Base-by-base conservation (phyloP, 2,113 vertebrate genomes). In the Chroicocephalus ridibundus region DNA sequence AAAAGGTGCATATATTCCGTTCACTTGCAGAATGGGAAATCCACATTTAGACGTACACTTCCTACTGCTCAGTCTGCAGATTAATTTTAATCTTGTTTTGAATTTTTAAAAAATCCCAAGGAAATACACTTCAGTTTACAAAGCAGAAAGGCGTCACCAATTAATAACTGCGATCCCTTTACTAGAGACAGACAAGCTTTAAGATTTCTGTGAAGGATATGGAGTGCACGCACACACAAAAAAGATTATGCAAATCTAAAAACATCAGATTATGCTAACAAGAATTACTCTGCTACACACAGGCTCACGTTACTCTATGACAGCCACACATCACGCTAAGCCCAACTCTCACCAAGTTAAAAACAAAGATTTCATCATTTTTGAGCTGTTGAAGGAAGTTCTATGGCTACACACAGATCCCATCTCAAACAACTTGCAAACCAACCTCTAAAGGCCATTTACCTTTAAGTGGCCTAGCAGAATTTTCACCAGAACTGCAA, bases 201-300 rank as follows among this genome's bases (percentile, higher is more conserved):
- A 77, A 91, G 70, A 36, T n/a, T 86, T 87, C 58, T 90, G 34
- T 80, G 70, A 90, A 94, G 54, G 76, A 79, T 84, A 93, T 2
- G 17, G 36, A 91, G 18, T 13, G 18, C 47, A 26, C 5, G 13
- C 11, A 82, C 36, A 62, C 36, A 70, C 20, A 82, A 3, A 80
- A 54, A 93, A 90, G 75, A 93, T 88, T 88, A 94, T 29, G 62
- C 86, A 93, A 94, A 95, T 94, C 21, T 91, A 90, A 93, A 60
- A 0, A 2, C 52, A 90, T 70, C 49, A 92, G 42, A 81, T 96
- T 79, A 95, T 42, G 64, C 85, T 93, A 96, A 92, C 49, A 92
- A 88, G 90, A 82, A 87, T 34, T 32, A 74, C 38, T 62, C 61
- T 64, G 38, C 88, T 94, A 80, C 42, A 77, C 47, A 70, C 16